phyloP scores from a whole-genome alignment of 2,888 invertebrate species.

The Didymodactylos carnosus region DNA sequence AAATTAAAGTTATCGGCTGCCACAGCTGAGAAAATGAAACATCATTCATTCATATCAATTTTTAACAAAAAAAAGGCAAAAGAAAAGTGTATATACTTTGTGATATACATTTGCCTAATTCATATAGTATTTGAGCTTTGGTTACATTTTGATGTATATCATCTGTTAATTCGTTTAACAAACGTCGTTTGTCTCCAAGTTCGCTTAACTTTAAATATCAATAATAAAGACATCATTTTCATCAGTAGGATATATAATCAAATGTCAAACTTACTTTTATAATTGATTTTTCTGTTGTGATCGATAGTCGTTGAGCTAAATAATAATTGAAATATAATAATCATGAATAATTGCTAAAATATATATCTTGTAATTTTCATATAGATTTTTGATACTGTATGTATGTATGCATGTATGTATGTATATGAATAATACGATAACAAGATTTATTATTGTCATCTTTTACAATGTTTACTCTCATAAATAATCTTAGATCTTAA shows the following conservation, averaged over 20 bases:
- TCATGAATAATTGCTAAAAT: no score
- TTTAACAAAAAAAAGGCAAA: not conserved
- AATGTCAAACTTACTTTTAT: not conserved
- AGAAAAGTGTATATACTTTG: slow-evolving; percentile 19
- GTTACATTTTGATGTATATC: slow-evolving; percentile 42
- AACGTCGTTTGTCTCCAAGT: slow-evolving; percentile 46
- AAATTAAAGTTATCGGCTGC: slow-evolving; percentile 48
- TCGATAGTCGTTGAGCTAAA: not conserved
- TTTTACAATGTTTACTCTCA: not conserved
- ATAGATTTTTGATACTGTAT: not conserved
- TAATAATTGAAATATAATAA: no score
- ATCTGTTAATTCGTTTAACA: slow-evolving; percentile 45
- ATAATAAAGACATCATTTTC: not conserved
- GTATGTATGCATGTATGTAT: not conserved
- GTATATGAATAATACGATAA: not conserved
- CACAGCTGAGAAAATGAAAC: slow-evolving; percentile 38
- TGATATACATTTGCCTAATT: slow-evolving; percentile 47
- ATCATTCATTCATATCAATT: not conserved
- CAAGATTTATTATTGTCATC: not conserved
- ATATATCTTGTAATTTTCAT: no score
- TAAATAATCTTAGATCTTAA: slow-evolving; percentile 25
- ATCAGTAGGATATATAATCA: not conserved
- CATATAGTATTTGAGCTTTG: slow-evolving; percentile 47
- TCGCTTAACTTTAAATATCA: slow-evolving; percentile 21
- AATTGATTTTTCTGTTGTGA: not conserved